Base-by-base conservation (phyloP, 2,113 vertebrate species). In the Colaptes auratus region DNA sequence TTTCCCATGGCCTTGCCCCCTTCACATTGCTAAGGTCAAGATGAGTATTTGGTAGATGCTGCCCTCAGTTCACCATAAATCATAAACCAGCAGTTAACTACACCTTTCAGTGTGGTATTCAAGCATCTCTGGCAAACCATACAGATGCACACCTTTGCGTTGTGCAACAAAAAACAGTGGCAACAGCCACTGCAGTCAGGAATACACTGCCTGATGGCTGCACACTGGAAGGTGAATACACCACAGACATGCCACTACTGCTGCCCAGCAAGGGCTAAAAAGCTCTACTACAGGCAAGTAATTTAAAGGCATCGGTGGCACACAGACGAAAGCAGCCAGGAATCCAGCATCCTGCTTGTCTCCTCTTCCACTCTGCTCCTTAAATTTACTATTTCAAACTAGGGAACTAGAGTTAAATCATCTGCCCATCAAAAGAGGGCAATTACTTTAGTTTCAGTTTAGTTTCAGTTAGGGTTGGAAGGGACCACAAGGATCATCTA, bases 181-280 rank as follows among this genome's bases (percentile, higher is more conserved):
- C 52, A 60, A 30, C 6, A 55, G n/a, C 60, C 61, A 31, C 10
- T 48, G 33, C 11, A 1, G 3, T 9, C 70, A 78, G 46, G 25
- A 56, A 53, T 0, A 1, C 58, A 21, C 18, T 53, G 52, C 56
- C 33, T 13, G 28, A 1, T 0, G 28, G 15, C 31, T 15, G 1
- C 1, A 0, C 23, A 16, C 19, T 14, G 6, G 58, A 52, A 19
- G 67, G 66, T 2, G 3, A 18, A 61, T 2, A 13, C 3, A 1
- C 52, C 42, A 70, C 25, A 42, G 14, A 14, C 4, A 1, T 33
- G 60, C 75, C 56, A 52, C n/a, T n/a, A 48, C 0, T 1, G 27
- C n/a, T 71, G 35, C 76, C 1, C 1, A 31, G 21, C 2, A 2
- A 67, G 2, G 6, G 31, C 25, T 52, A 13, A 21, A 27, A 60